Conservation (phyloP, 2,113 vertebrate genomes). For the Platysteira castanea region DNA sequence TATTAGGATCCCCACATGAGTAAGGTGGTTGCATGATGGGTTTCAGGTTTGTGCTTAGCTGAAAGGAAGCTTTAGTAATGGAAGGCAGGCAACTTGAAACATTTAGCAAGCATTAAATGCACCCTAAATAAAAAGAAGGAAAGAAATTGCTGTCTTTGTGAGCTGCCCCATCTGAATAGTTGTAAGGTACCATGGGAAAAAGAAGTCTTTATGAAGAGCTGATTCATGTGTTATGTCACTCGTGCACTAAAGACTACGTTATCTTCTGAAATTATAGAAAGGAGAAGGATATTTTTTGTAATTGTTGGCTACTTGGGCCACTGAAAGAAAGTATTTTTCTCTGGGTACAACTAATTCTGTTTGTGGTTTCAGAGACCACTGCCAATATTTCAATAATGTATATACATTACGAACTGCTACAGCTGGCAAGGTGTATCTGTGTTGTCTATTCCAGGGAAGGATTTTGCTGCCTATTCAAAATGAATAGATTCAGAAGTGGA, state of each 20-base stretch:
- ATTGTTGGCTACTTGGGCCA: slow-evolving; percentile 22
- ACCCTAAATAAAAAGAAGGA: background rate
- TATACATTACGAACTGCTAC: slow-evolving; percentile 63
- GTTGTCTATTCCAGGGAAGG: slow-evolving; percentile 45
- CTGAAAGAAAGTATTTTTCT: slow-evolving; percentile 59
- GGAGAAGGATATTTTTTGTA: slow-evolving; percentile 56
- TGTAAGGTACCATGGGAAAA: slow-evolving; percentile 1
- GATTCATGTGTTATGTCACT: slow-evolving; percentile 9
- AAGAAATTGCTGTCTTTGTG: background rate
- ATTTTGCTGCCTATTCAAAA: slow-evolving; percentile 65
- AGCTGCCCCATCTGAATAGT: background rate
- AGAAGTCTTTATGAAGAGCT: slow-evolving; percentile 51
- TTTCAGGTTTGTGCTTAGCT: background rate
- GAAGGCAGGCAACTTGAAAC: background rate
- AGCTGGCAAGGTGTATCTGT: slow-evolving; percentile 57
- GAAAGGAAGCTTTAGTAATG: background rate
- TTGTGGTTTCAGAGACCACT: slow-evolving; percentile 43
- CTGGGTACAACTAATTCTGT: slow-evolving; percentile 54
- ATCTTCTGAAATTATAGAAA: slow-evolving; percentile 48
- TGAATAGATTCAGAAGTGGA: slow-evolving; percentile 64
- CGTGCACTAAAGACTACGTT: background rate
- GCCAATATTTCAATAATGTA: slow-evolving; percentile 43
- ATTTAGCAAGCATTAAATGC: background rate
- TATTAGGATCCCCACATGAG: accelerated
- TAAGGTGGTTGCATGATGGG: background rate